Conservation (phyloP, 2,797 vertebrate genomes). For the Sebastes minor region DNA sequence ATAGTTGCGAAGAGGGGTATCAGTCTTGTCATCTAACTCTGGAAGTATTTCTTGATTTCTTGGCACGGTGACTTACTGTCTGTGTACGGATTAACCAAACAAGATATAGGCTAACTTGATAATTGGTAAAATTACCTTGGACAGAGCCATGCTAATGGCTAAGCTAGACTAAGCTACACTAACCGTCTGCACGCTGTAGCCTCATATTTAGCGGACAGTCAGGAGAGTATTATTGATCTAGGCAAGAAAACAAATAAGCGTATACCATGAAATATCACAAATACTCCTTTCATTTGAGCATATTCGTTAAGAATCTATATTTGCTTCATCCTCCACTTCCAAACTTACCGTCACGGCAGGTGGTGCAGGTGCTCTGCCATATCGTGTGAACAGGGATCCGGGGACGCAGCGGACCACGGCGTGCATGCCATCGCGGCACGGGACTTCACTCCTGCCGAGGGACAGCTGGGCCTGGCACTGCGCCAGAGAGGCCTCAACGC, state of each 20-base stretch:
- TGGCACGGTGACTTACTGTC: neutral
- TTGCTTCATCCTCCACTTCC: neutral
- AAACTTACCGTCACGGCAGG: slow-evolving; percentile 68
- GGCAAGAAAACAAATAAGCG: neutral
- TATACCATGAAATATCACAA: neutral
- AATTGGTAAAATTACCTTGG: neutral
- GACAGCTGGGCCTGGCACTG: slow-evolving; percentile 85
- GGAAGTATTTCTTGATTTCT: neutral
- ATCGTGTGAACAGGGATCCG: slow-evolving; percentile 76
- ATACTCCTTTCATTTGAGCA: neutral
- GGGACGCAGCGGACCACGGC: slow-evolving; percentile 88
- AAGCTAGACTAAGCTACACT: neutral
- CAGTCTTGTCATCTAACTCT: neutral
- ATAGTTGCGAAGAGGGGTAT: neutral
- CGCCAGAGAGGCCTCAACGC: slow-evolving; percentile 86
- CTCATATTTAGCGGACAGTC: neutral
- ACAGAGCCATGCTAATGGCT: neutral
- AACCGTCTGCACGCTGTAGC: neutral
- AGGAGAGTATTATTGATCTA: neutral
- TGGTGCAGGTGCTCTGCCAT: slow-evolving; percentile 64
- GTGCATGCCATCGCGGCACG: slow-evolving; percentile 88
- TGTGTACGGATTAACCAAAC: neutral
- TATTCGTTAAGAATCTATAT: neutral
- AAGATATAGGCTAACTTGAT: neutral
- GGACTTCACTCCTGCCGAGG: slow-evolving; percentile 73